Evolutionary conservation across 2,797 vertebrate genomes (phyloP).

Genomic region (Arnoldichthys spilopterus): DNA sequence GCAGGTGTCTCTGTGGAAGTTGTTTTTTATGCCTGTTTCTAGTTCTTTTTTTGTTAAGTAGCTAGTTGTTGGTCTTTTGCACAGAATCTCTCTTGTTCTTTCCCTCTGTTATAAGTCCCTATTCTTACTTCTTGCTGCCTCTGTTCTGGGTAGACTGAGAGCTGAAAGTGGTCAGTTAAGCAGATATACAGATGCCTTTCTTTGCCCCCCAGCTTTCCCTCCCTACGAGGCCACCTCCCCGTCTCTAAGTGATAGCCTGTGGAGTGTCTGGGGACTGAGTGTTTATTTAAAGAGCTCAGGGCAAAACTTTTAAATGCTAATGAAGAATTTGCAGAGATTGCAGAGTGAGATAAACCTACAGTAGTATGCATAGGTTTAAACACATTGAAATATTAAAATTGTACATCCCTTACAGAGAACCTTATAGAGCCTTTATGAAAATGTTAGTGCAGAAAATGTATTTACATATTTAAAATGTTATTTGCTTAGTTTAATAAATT

Average conservation of each 20-base stretch:
- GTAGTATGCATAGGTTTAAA: too few relatives aligned
- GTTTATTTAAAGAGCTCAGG: conserved; percentile 57
- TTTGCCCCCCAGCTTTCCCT: conserved; percentile 47
- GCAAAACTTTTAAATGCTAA: conserved; percentile 34
- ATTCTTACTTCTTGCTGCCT: not conserved
- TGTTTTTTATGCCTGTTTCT: conserved; percentile 2
- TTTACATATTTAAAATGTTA: too few relatives aligned
- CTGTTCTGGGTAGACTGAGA: conserved; percentile 26
- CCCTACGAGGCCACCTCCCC: conserved; percentile 31
- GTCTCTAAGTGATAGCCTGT: conserved; percentile 66
- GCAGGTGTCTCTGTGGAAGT: not conserved
- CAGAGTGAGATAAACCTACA: conserved; percentile 5
- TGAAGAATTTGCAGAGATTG: too few relatives aligned
- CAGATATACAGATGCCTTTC: conserved; percentile 58
- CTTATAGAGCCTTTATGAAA: too few relatives aligned
- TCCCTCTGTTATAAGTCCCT: not conserved
- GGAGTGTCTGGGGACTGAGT: conserved; percentile 54
- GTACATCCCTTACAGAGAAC: too few relatives aligned
- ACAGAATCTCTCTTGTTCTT: not conserved
- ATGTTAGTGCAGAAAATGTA: too few relatives aligned
- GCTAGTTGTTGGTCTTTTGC: not conserved
- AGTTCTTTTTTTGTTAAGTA: conserved; percentile 10
- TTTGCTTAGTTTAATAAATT: too few relatives aligned
- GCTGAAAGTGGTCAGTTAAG: conserved; percentile 39
- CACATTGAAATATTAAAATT: too few relatives aligned